phyloP scores from a whole-genome alignment of 2,888 invertebrate genomes.

The Branchellion lobata region DNA sequence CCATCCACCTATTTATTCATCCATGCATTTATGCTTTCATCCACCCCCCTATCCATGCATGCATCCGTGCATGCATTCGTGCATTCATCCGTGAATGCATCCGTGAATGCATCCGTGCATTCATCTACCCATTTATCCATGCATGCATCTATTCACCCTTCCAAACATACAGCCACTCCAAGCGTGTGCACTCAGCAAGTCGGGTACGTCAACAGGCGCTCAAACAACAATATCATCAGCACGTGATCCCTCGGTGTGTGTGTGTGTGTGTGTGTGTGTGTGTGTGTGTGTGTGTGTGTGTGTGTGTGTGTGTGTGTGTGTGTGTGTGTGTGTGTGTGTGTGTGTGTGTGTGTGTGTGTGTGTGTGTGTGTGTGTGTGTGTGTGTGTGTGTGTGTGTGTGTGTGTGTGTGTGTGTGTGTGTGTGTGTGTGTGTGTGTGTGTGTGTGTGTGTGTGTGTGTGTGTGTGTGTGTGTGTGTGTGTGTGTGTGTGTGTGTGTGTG shows the following conservation, averaged over 20 bases:
- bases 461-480: conserved; percentile 30
- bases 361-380: conserved; percentile 22
- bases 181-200: too few species aligned
- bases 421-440: conserved; percentile 3
- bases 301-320: conserved; percentile 27
- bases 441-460: conserved; percentile 33
- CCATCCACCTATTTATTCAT: too few species aligned
- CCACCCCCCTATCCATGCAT: background rate
- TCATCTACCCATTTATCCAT: background rate
- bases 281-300: conserved; percentile 39
- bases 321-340: conserved; percentile 4
- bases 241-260: too few species aligned
- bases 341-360: conserved; percentile 9
- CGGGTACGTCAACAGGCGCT: too few species aligned
- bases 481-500: conserved; percentile 28
- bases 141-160: background rate
- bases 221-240: too few species aligned
- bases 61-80: background rate
- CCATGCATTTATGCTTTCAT: too few species aligned
- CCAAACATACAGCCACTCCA: too few species aligned
- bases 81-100: background rate
- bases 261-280: conserved; percentile 1
- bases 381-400: conserved; percentile 23
- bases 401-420: conserved; percentile 15
- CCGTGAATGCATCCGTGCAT: background rate